Percentiles rank a stretch among this genome's conserved stretches.
Evolutionary conservation across 2,888 invertebrate genomes (phyloP).

Genomic region (Apamea sordens): DNA sequence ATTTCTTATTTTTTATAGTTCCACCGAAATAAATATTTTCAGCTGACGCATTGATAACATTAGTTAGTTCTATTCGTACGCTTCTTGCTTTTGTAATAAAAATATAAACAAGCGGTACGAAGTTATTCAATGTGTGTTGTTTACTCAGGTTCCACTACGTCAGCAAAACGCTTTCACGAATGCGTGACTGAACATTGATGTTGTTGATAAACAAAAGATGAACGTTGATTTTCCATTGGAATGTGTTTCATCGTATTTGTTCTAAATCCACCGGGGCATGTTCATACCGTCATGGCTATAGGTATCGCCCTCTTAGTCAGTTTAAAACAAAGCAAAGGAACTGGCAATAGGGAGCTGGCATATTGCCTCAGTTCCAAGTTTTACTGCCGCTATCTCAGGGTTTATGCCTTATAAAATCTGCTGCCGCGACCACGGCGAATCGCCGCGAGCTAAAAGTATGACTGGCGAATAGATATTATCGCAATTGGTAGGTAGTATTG

Average conservation of each 20-base stretch:
- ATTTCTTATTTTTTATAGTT: constrained; percentile 70
- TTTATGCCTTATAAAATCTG: constrained; percentile 88
- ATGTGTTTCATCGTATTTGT: constrained; percentile 38
- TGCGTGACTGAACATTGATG: constrained; percentile 47
- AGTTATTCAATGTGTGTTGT: constrained; percentile 53
- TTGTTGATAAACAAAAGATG: constrained; percentile 44
- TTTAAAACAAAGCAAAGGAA: constrained; percentile 85
- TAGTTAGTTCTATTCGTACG: constrained; percentile 49
- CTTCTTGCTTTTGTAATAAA: constrained; percentile 40
- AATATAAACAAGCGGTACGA: constrained; percentile 32
- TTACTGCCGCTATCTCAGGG: constrained; percentile 85
- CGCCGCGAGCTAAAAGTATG: constrained; percentile 79
- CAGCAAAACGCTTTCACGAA: constrained; percentile 47
- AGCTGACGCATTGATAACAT: constrained; percentile 50
- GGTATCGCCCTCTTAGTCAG: constrained; percentile 79
- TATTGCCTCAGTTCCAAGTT: constrained; percentile 86
- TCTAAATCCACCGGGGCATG: constrained; percentile 33
- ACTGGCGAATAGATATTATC: constrained; percentile 79
- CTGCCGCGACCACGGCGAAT: constrained; percentile 79
- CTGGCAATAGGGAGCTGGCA: constrained; percentile 84
- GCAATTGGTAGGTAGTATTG: constrained; percentile 79
- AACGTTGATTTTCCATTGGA: constrained; percentile 40
- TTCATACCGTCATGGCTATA: constrained; percentile 49
- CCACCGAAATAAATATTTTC: constrained; percentile 49
- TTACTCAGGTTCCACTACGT: constrained; percentile 40